Percentiles rank a stretch among this genome's conserved stretches.
Conservation (phyloP, 2,888 invertebrate genomes). For the Herminia tarsipennalis region DNA sequence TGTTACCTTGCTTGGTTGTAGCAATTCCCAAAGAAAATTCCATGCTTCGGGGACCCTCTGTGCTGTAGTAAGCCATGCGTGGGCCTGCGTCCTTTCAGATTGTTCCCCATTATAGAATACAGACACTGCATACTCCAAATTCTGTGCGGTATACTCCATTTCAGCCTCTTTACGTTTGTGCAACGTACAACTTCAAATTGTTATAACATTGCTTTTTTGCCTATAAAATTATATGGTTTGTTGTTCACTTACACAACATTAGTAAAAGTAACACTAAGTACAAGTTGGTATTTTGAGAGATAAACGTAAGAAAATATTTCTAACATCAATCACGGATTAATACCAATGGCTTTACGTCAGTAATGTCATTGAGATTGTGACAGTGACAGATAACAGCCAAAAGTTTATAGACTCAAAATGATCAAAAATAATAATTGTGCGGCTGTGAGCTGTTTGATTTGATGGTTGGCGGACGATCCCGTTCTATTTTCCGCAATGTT, state of each 20-base stretch:
- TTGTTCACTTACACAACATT: not conserved
- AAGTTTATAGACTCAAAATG: too few relatives aligned
- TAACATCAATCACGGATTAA: too few relatives aligned
- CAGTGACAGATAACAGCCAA: too few relatives aligned
- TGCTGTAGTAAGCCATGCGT: constrained; percentile 94
- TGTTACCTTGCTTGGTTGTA: constrained; percentile 91
- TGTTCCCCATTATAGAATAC: constrained; percentile 87
- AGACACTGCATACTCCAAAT: constrained; percentile 89
- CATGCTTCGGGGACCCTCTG: constrained; percentile 96
- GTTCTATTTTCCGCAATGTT: too few relatives aligned
- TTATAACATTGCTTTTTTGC: not conserved
- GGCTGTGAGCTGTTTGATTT: too few relatives aligned
- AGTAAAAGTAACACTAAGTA: not conserved
- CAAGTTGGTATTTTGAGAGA: not conserved
- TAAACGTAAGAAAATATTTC: not conserved
- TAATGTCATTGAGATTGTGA: too few relatives aligned
- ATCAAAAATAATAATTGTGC: too few relatives aligned
- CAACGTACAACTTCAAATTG: constrained; percentile 1
- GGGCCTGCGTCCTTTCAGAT: constrained; percentile 90
- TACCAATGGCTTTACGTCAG: too few relatives aligned
- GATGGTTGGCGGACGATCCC: too few relatives aligned
- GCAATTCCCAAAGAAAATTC: constrained; percentile 96
- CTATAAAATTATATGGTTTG: not conserved
- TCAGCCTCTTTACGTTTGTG: constrained; percentile 15
- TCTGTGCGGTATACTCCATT: constrained; percentile 88